Evolutionary conservation across 2,797 vertebrate species (phyloP), one percentile per base, ranked within the genome.

Genomic region (Eremophila alpestris): DNA sequence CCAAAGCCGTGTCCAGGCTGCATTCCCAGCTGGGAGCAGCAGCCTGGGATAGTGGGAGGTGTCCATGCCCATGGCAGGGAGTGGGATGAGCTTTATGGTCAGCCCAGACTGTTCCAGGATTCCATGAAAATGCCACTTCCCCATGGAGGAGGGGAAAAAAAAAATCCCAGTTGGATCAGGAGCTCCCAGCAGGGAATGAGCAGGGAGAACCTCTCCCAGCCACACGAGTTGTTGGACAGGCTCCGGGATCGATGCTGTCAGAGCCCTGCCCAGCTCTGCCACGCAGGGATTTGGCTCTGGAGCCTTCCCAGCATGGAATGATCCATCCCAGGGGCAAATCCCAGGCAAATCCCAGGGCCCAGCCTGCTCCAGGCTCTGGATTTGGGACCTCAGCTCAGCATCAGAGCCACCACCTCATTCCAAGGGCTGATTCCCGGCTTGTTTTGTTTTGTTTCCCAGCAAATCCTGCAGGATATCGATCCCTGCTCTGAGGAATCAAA

Each of bases 41-140:
- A 11, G 0, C 7, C 30, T 22, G 34, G 46, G 34, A 2, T 3
- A 3, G 8, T 13, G n/a, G 24, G 8, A 73, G 5, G 2, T 40
- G 27, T 59, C 52, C 59, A 13, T n/a, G 32, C 22, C 27, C 65
- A 4, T 3, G 55, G 17, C 10, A 18, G 9, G 11, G 36, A 9
- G 5, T 16, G 38, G 18, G 18, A 65, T 43, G 34, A 40, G 7
- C n/a, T 67, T 74, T 16, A 12, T 2, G 13, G 7, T 80, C 54
- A 41, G 16, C 30, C 13, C 48, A 41, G 68, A 48, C 9, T 9
- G 1, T 7, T 32, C 26, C 29, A 13, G 5, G 7, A 36, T 52
- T 34, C 38, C 29, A 8, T 12, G 6, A 52, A 30, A 67, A 27
- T 3, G 1, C 10, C 70, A 54, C 29, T 24, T 74, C 51, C 41